phyloP scores from a whole-genome alignment of 2,797 vertebrate species.

The Merluccius polli region DNA sequence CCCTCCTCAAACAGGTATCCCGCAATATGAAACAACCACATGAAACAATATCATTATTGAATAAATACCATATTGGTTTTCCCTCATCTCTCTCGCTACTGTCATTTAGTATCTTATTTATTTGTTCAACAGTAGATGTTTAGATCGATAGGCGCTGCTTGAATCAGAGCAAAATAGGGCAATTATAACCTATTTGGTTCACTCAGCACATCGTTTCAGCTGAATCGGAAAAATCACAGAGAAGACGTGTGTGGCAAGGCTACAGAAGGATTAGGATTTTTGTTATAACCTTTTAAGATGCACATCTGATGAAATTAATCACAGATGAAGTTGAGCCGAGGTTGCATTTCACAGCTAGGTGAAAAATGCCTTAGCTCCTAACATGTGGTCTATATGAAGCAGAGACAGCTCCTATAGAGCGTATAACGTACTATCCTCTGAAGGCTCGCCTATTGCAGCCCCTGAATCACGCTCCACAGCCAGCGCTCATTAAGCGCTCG shows the following conservation, averaged over 20 bases:
- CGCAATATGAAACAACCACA: background rate
- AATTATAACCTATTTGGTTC: background rate
- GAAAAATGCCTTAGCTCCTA: background rate
- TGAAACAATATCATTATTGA: no score
- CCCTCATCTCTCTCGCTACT: background rate
- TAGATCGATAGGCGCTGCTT: background rate
- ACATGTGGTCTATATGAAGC: background rate
- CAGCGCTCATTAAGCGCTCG: conserved; percentile 15
- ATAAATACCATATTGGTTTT: background rate
- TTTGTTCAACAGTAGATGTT: background rate
- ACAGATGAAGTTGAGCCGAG: background rate
- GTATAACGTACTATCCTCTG: background rate
- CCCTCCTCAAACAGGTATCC: background rate
- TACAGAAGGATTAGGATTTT: background rate
- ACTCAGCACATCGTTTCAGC: background rate
- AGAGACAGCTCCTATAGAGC: background rate
- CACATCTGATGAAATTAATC: background rate
- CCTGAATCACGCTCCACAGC: background rate
- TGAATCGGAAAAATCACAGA: background rate
- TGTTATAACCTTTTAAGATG: no score
- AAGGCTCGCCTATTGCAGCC: background rate
- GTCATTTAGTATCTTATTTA: background rate
- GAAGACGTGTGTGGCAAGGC: background rate
- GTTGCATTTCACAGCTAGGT: background rate
- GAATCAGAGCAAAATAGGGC: background rate